Conservation (phyloP, 2,113 vertebrate species). For the Glaucomys volans region DNA sequence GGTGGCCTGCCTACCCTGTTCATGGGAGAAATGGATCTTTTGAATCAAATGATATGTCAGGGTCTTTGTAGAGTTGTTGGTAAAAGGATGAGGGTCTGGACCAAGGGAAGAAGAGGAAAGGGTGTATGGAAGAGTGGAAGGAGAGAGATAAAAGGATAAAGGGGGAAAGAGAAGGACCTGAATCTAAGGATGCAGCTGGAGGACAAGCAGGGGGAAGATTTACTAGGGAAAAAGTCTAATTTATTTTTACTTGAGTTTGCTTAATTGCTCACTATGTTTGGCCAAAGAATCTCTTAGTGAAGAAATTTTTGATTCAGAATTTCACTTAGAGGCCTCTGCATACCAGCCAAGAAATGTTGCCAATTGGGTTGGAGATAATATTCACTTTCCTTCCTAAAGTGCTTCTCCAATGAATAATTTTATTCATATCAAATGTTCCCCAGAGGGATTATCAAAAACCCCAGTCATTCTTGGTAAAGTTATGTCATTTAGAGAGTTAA, state of each 20-base stretch:
- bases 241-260: not conserved
- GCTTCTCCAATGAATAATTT: not conserved
- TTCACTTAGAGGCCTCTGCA: not conserved
- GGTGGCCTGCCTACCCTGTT: not conserved
- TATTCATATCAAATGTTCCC: not conserved
- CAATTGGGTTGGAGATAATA: not conserved
- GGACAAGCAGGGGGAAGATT: not conserved
- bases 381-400: not conserved
- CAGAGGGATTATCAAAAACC: not conserved
- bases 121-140: not conserved
- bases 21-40: not conserved
- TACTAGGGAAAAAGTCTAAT: not conserved
- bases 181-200: not conserved
- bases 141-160: not conserved
- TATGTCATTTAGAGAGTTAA: not conserved
- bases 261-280: not conserved
- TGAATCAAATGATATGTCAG: not conserved
- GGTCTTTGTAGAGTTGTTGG: not conserved
- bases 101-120: not conserved
- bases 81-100: not conserved
- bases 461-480: not conserved
- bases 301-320: constrained; percentile 43
- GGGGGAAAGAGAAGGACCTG: not conserved
- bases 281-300: not conserved
- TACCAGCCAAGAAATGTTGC: not conserved